These are phyloP conservation scores for Xestoiulus laeticollis DNA, from an alignment of 2,888 invertebrate genomes.

Conservation along the genomic window DNA sequence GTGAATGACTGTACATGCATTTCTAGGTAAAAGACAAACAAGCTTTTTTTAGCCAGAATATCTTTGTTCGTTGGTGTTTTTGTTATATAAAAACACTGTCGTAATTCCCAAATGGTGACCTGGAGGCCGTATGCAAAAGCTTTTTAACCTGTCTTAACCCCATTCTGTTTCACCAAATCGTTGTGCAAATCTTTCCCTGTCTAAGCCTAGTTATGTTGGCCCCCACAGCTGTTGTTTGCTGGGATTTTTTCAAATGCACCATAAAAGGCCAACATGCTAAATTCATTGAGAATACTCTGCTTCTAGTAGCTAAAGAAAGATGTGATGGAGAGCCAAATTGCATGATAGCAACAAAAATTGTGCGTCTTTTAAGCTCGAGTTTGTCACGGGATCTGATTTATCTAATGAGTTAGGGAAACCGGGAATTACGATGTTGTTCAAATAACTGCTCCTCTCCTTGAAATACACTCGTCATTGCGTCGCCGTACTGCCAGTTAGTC, in stretches of 20 bases:
- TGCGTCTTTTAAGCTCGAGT: background rate
- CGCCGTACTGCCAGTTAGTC: background rate
- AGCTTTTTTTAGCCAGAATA: background rate
- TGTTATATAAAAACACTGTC: background rate
- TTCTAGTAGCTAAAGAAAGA: background rate
- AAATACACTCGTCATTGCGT: slow-evolving; percentile 18
- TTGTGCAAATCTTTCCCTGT: background rate
- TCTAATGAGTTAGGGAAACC: slow-evolving; percentile 7
- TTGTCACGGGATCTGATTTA: slow-evolving; percentile 4
- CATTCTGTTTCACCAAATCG: background rate
- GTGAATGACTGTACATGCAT: background rate
- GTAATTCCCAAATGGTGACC: background rate
- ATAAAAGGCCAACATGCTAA: slow-evolving; percentile 19
- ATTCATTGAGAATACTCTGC: background rate
- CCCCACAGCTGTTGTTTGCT: background rate
- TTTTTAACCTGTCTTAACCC: background rate
- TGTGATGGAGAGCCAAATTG: background rate
- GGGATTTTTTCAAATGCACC: background rate
- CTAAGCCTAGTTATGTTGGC: background rate
- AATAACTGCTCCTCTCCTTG: background rate
- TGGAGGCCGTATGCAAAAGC: background rate
- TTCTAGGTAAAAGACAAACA: background rate
- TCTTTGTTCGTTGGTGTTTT: background rate
- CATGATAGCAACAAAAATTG: background rate
- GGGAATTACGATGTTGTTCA: slow-evolving; percentile 2